Evolutionary conservation across 2,113 vertebrate species (phyloP), one percentile per base, ranked within the genome.

Genomic region (Otis tarda): DNA sequence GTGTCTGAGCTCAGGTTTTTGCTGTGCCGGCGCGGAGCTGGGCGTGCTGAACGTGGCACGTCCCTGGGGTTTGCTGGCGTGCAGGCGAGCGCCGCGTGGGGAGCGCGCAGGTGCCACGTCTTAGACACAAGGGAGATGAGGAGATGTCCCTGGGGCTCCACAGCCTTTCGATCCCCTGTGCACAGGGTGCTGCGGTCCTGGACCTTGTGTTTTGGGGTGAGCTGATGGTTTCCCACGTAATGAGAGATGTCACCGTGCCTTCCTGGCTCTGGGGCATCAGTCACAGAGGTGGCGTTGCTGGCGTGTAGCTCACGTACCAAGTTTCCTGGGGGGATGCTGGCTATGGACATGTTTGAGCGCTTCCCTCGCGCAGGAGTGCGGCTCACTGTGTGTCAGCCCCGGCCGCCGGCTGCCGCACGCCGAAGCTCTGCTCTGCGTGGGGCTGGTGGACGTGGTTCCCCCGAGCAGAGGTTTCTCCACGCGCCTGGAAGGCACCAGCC

Each of bases 21-120:
- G 43, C 71, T 24, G 76, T 45, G 14, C 27, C 2, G 0, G 6
- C 19, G 45, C 19, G 5, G 45, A 49, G 16, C 53, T 50, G 43
- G 28, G 4, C 16, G 25, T 18, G 71, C 59, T 0, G 2, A 23
- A 49, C 5, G 0, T 2, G 2, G 33, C 3, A 0, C 0, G 1
- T 63, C 39, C 47, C n/a, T 27, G 53, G 64, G 55, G 16, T 41
- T 83, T 24, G 49, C 43, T 61, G 57, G 18, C 28, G 68, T 30
- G 30, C 18, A 18, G 63, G 41, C 0, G 3, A n/a, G 30, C 2
- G 10, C 64, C 47, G 6, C 0, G 2, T 63, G 82, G 43, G 28
- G 18, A 39, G 31, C 1, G 15, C 14, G 15, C 41, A 43, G 41
- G 8, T 41, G 49, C n/a, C 55, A 14, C 0, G 41, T 43, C 41